Evolutionary conservation across 2,888 invertebrate species (phyloP).

Genomic region (Trachelus iudaicus): DNA sequence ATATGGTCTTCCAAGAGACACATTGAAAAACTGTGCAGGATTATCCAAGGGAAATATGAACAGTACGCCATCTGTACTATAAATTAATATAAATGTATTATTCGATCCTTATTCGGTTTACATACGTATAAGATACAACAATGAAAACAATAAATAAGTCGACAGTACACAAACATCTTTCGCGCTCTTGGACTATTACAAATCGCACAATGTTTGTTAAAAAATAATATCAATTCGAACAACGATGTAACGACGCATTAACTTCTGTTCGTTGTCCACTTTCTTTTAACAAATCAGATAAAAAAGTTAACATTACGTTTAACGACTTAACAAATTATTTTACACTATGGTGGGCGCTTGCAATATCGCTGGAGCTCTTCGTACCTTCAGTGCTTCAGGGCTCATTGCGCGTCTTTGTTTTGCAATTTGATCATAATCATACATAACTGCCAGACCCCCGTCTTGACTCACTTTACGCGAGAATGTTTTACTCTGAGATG

Average conservation of each 20-base stretch:
- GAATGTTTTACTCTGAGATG: slow-evolving; percentile 13
- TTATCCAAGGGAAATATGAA: not conserved
- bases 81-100: not conserved
- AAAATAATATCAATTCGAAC: not conserved
- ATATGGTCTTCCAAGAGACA: not conserved
- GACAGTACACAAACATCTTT: not conserved
- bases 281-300: not conserved
- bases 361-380: slow-evolving; percentile 89
- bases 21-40: not conserved
- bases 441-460: slow-evolving; percentile 55
- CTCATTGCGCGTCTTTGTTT: slow-evolving; percentile 64
- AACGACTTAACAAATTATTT: slow-evolving; percentile 31
- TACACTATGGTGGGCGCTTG: slow-evolving; percentile 89
- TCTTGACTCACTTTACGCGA: slow-evolving; percentile 37
- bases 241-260: not conserved
- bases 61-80: not conserved
- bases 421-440: slow-evolving; percentile 59
- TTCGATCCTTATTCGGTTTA: not conserved
- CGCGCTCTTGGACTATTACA: not conserved
- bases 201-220: not conserved
- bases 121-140: not conserved
- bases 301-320: not conserved
- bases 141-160: not conserved
- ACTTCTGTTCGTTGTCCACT: not conserved
- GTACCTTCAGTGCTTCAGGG: slow-evolving; percentile 88